Base-by-base conservation (phyloP, 1,140 invertebrate species). In the Theocolax elegans region DNA sequence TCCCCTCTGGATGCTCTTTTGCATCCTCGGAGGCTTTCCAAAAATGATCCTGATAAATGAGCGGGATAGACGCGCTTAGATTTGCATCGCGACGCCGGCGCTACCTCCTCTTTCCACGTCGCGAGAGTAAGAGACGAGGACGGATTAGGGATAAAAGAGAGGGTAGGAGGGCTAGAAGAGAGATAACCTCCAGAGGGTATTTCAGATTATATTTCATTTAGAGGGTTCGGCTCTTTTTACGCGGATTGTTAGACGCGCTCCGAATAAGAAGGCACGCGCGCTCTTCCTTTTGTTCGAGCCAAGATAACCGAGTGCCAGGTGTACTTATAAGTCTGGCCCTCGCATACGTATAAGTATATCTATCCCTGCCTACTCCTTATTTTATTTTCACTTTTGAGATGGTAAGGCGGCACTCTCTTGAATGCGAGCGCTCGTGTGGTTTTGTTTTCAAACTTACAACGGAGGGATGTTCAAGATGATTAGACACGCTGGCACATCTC, bases 31-130 rank as follows among this genome's bases (percentile, higher is more conserved):
- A 23, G 40, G 35, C 31, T 64, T 64, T 64, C 51, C 68, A 42
- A 71, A 71, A 66, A 71, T 71, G 62, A 71, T 71, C 69, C 69
- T 71, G 69, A 71, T 65, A 71, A 71, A 71, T 44, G 69, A 71
- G 62, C 17, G n/a, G 68, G 62, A 65, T 70, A 70, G 68, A 58
- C 23, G 59, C 58, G 67, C 35, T 62, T 69, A 70, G 68, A 70
- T 70, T 70, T 70, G 68, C 60, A 70, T 70, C 51, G 60, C 40
- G 42, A 40, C 48, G 49, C 27, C 42, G 42, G 9, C 42, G 12
- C 38, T 27, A 25, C 38, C 40, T 23, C 35, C 54, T 19, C 53
- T 17, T 44, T 17, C 1, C 17, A 40, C 49, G 40, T 7, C 58
- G 8, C 38, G n/a, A 46, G 29, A 49, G 60, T n/a, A 40, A 12